A percentile compares a stretch with the other conserved stretches of the same genome.
Evolutionary conservation across 2,797 vertebrate species (phyloP).

Genomic region (Gobionotothen gibberifrons): DNA sequence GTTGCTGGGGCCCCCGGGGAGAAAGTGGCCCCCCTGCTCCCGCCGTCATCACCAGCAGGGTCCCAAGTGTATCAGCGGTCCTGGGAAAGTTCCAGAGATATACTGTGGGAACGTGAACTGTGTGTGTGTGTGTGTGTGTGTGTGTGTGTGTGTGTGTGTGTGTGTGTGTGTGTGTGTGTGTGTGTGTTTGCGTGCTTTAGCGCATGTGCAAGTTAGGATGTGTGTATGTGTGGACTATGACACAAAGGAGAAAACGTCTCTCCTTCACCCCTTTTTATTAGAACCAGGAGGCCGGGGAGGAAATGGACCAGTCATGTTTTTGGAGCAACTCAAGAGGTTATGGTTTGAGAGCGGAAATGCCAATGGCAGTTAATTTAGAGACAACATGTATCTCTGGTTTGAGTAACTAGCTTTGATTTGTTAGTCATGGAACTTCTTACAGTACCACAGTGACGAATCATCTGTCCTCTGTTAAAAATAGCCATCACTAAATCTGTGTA

Average conservation of each 20-base stretch:
- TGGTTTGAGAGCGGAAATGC: constrained; percentile 75
- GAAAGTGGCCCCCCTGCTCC: constrained; percentile 59
- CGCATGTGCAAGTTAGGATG: constrained; percentile 16
- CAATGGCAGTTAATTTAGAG: constrained; percentile 67
- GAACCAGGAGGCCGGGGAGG: constrained; percentile 74
- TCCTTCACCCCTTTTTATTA: constrained; percentile 71
- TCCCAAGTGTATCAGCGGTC: constrained; percentile 77
- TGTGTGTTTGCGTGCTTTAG: constrained; percentile 11
- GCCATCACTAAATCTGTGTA: not conserved
- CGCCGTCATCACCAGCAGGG: constrained; percentile 62
- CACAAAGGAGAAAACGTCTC: constrained; percentile 12
- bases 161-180: constrained; percentile 6
- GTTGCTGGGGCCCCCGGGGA: constrained; percentile 44
- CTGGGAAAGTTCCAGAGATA: constrained; percentile 84
- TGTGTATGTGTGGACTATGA: constrained; percentile 13
- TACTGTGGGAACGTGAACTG: constrained; percentile 83
- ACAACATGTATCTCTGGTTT: constrained; percentile 69
- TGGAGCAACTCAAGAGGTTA: constrained; percentile 67
- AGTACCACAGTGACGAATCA: not conserved
- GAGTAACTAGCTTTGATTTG: constrained; percentile 40
- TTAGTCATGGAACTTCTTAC: constrained; percentile 45
- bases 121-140: constrained; percentile 17
- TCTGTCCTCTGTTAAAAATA: not conserved
- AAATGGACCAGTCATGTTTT: constrained; percentile 77
- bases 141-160: constrained; percentile 23